These are phyloP conservation scores for Glaucidium brasilianum DNA, from an alignment of 2,113 vertebrate genomes.

Conservation along the genomic window DNA sequence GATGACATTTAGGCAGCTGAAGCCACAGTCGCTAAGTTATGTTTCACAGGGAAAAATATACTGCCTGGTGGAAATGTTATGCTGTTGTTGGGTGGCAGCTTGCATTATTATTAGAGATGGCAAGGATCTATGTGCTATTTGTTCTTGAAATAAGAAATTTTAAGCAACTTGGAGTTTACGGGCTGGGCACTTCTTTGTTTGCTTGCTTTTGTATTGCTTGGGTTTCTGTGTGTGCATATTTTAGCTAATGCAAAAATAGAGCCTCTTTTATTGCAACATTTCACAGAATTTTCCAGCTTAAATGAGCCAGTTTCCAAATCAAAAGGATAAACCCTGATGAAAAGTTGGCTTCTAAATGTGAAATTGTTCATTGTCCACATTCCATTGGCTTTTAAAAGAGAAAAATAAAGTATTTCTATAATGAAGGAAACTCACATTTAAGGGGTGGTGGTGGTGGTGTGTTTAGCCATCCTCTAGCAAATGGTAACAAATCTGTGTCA, in stretches of 20 bases:
- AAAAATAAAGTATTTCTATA: neutral
- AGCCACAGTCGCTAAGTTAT: slow-evolving; percentile 18
- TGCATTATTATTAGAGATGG: neutral
- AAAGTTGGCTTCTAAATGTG: slow-evolving; percentile 38
- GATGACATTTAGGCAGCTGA: slow-evolving; percentile 62
- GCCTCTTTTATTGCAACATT: slow-evolving; percentile 50
- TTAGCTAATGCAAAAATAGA: slow-evolving; percentile 51
- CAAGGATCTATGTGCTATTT: neutral
- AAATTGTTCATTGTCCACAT: slow-evolving; percentile 47
- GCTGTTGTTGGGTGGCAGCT: slow-evolving; percentile 31
- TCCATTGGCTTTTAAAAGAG: neutral
- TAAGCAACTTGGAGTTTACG: neutral
- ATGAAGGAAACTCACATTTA: neutral
- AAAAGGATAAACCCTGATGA: slow-evolving; percentile 42
- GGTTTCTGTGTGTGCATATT: slow-evolving; percentile 24
- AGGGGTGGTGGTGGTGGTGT: neutral
- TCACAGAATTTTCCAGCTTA: slow-evolving; percentile 48
- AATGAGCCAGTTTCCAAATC: slow-evolving; percentile 56
- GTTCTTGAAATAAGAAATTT: neutral
- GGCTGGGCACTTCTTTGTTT: slow-evolving; percentile 5
- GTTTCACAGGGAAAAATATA: slow-evolving; percentile 7
- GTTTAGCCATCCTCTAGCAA: neutral
- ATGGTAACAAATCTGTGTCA: neutral
- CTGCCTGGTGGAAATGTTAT: slow-evolving; percentile 21
- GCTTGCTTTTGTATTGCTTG: neutral